phyloP scores from a whole-genome alignment of 1,140 invertebrate species.

The Drosophila orena region DNA sequence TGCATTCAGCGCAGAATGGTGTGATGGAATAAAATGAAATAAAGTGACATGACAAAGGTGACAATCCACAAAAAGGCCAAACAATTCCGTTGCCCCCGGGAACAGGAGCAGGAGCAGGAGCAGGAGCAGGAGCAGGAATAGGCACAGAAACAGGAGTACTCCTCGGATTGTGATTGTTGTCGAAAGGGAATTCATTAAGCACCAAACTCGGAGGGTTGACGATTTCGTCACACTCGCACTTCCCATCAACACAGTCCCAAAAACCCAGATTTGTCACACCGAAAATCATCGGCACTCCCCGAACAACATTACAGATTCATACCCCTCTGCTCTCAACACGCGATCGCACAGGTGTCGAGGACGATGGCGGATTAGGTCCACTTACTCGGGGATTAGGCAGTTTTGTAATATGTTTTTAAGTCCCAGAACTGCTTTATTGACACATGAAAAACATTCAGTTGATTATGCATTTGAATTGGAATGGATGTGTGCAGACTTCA shows the following conservation, averaged over 20 bases:
- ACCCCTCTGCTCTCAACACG: slow-evolving; percentile 3
- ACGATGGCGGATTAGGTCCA: slow-evolving; percentile 15
- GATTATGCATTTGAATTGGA: no score
- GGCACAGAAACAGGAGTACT: slow-evolving; percentile 49
- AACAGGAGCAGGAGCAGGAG: slow-evolving; percentile 31
- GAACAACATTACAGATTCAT: slow-evolving; percentile 18
- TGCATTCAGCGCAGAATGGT: slow-evolving; percentile 39
- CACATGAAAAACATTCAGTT: no score
- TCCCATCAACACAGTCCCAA: slow-evolving; percentile 28
- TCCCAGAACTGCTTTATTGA: no score
- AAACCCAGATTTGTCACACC: slow-evolving; percentile 53
- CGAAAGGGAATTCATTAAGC: slow-evolving; percentile 74
- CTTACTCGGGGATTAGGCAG: slow-evolving; percentile 6
- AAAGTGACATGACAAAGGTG: slow-evolving; percentile 81
- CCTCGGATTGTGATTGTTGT: slow-evolving; percentile 53
- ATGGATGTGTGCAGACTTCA: no score
- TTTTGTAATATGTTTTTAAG: background rate
- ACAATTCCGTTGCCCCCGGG: slow-evolving; percentile 63
- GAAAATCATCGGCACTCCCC: slow-evolving; percentile 28
- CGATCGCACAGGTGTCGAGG: slow-evolving; percentile 31
- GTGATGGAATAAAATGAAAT: slow-evolving; percentile 55
- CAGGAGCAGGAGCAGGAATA: slow-evolving; percentile 22
- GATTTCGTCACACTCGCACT: slow-evolving; percentile 71
- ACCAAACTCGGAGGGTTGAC: slow-evolving; percentile 79
- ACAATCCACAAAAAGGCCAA: slow-evolving; percentile 82